Evolutionary conservation across 2,888 invertebrate species (phyloP), one percentile per base, ranked within the genome.

Genomic region (Sesamia inferens): DNA sequence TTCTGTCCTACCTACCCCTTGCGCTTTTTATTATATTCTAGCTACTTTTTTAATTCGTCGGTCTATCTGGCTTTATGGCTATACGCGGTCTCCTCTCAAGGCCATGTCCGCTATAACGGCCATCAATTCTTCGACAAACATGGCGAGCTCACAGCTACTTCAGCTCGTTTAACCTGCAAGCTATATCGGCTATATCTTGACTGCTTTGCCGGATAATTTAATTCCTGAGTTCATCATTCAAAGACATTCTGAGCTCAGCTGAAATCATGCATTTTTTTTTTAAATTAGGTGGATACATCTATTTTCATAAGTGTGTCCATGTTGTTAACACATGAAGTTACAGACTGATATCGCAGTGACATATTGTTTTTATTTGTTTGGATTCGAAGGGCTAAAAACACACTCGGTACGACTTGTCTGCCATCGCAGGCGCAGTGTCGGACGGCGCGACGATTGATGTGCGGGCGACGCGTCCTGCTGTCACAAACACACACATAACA

Each of bases 391-490:
- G 83, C 86, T 85, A 81, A 82, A 85, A 87, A 84, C 86, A 79
- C 82, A 83, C 86, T 87, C 83, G 85, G 68, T 24, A 81, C 81
- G 85, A 85, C 89, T 85, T 90, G 91, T 92, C 92, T 93, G 93
- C 89, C 89, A 88, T 87, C 85, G 82, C 83, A 42, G 57, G 66
- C 74, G 77, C 80, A 86, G 85, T 84, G 84, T 86, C 88, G 90
- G 91, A 90, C 90, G 87, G 78, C 71, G 80, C 85, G 94, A 87
- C 88, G 94, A 95, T 73, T 86, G 95, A 94, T 84, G 88, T 88
- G 90, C 86, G 86, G 91, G 90, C 91, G 90, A 79, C 88, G 88
- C 82, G 90, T 88, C 89, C 88, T 89, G 78, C 86, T 88, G 89
- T 87, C 86, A 83, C 54, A 76, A 64, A 68, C 69, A 78, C 68